phyloP scores from a whole-genome alignment of 2,797 vertebrate species.

The Furcifer pardalis region DNA sequence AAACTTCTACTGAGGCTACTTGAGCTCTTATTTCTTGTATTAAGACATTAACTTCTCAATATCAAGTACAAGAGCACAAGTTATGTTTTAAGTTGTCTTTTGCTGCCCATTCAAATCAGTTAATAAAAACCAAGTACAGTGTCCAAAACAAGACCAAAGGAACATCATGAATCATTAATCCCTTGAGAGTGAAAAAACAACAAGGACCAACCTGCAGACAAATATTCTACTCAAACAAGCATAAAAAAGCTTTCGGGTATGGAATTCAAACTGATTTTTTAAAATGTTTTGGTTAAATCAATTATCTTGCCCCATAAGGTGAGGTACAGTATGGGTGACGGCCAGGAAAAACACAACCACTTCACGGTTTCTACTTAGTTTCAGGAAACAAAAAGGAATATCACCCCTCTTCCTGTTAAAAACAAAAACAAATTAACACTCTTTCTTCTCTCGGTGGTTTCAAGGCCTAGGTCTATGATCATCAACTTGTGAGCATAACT shows the following conservation, averaged over 20 bases:
- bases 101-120: slow-evolving; percentile 45
- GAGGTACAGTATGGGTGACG: neutral
- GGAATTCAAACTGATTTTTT: slow-evolving; percentile 18
- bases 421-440: no score
- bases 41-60: neutral
- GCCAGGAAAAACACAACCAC: neutral
- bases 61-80: neutral
- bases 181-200: neutral
- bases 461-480: neutral
- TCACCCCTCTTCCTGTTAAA: neutral
- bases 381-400: neutral
- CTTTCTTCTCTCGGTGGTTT: neutral
- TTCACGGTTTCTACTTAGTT: neutral
- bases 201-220: neutral
- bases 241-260: neutral
- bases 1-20: slow-evolving; percentile 6
- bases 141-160: neutral
- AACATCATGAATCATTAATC: neutral
- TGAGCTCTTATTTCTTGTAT: neutral
- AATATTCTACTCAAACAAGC: neutral
- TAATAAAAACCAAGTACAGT: slow-evolving; percentile 1
- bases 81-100: neutral
- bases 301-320: neutral
- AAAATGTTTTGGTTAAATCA: neutral
- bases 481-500: neutral